phyloP scores from a whole-genome alignment of 37 sponge, comb jelly and placozoan species.

The Theonella swinhoei region DNA sequence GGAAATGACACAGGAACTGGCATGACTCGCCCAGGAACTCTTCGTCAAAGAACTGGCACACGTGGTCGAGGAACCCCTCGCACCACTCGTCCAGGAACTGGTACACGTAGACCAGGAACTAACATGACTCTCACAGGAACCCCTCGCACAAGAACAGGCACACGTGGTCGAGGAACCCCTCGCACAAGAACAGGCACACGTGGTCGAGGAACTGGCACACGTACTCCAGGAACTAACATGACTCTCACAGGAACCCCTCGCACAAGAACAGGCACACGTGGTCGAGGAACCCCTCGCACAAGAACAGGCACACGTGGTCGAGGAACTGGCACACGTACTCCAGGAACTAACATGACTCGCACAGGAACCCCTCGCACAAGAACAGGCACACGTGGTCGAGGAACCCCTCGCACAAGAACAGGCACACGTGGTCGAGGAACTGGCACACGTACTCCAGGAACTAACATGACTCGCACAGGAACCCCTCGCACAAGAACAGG shows the following conservation, averaged over 20 bases:
- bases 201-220: neutral
- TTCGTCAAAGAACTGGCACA: neutral
- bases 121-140: neutral
- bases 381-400: neutral
- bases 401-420: neutral
- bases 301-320: neutral
- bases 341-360: too few relatives aligned
- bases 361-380: neutral
- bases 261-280: neutral
- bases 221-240: neutral
- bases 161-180: neutral
- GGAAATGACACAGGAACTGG: too few relatives aligned
- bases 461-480: neutral
- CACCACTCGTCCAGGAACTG: neutral
- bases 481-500: neutral
- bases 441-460: neutral
- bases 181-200: neutral
- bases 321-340: neutral
- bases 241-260: neutral
- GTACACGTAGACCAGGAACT: neutral
- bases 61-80: neutral
- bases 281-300: neutral
- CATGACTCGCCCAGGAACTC: neutral
- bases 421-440: neutral
- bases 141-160: neutral